A percentile compares a stretch with the other conserved stretches of the same genome.
phyloP scores from a whole-genome alignment of 2,797 vertebrate genomes.

The Kryptopterus vitreolus region DNA sequence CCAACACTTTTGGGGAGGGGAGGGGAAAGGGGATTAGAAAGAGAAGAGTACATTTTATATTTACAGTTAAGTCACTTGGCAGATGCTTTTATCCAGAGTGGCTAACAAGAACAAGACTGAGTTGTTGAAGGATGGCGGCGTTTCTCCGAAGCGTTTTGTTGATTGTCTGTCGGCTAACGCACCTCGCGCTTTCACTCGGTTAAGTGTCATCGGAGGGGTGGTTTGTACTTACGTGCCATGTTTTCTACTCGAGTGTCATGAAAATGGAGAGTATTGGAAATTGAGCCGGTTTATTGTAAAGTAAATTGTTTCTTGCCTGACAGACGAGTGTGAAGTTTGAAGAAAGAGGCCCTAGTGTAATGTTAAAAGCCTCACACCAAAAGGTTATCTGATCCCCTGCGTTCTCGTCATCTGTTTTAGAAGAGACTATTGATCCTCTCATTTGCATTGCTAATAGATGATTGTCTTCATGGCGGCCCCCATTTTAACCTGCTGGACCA shows the following conservation, averaged over 20 bases:
- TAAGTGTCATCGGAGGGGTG: not conserved
- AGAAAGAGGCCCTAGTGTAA: not conserved
- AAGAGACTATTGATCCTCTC: slow-evolving; percentile 7
- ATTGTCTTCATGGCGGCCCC: slow-evolving; percentile 13
- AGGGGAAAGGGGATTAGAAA: slow-evolving; percentile 26
- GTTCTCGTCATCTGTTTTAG: not conserved
- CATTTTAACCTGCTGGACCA: not conserved
- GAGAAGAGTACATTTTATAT: slow-evolving; percentile 2
- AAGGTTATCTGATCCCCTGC: slow-evolving; percentile 12
- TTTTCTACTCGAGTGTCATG: not conserved
- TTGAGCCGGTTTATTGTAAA: not conserved
- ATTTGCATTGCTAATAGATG: slow-evolving; percentile 27
- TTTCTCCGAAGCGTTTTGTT: slow-evolving; percentile 6
- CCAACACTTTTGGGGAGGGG: not conserved
- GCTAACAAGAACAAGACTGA: not conserved
- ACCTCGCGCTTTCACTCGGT: not conserved
- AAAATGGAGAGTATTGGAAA: not conserved
- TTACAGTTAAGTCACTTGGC: slow-evolving; percentile 5
- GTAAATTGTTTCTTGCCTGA: not conserved
- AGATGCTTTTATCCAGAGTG: not conserved
- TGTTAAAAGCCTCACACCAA: not conserved
- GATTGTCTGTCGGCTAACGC: not conserved
- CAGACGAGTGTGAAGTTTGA: not conserved
- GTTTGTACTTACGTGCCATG: not conserved
- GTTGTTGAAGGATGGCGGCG: not conserved